phyloP scores from a whole-genome alignment of 2,888 invertebrate species.

The Melanotus villosus region DNA sequence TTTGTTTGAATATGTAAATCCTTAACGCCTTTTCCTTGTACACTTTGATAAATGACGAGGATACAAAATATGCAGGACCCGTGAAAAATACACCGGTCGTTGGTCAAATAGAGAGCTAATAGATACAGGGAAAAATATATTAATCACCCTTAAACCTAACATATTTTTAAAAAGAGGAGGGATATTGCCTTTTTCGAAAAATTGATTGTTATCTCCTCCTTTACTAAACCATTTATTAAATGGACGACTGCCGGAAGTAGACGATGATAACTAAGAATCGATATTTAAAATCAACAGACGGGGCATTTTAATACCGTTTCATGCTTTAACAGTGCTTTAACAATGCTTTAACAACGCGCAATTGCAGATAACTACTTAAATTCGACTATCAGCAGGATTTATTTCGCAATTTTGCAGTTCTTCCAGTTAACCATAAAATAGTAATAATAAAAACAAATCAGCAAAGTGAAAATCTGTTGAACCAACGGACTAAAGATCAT shows the following conservation, averaged over 20 bases:
- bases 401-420: background rate
- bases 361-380: conserved; percentile 10
- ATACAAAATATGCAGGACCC: conserved; percentile 45
- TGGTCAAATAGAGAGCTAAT: conserved; percentile 43
- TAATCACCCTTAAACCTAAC: conserved; percentile 29
- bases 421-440: background rate
- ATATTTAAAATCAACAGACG: no score
- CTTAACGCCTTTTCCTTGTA: conserved; percentile 49
- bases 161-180: conserved; percentile 3
- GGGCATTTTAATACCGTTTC: background rate
- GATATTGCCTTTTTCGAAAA: background rate
- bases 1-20: conserved; percentile 48
- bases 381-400: background rate
- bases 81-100: conserved; percentile 39
- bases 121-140: conserved; percentile 28
- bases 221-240: background rate
- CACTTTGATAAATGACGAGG: conserved; percentile 46
- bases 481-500: background rate
- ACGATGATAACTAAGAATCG: no score
- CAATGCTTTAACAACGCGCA: no score
- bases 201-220: background rate
- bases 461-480: no score
- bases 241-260: no score
- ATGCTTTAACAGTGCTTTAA: no score
- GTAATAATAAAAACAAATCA: no score